Conservation (phyloP, 2,113 vertebrate genomes). For the Ariopsis seemanni region DNA sequence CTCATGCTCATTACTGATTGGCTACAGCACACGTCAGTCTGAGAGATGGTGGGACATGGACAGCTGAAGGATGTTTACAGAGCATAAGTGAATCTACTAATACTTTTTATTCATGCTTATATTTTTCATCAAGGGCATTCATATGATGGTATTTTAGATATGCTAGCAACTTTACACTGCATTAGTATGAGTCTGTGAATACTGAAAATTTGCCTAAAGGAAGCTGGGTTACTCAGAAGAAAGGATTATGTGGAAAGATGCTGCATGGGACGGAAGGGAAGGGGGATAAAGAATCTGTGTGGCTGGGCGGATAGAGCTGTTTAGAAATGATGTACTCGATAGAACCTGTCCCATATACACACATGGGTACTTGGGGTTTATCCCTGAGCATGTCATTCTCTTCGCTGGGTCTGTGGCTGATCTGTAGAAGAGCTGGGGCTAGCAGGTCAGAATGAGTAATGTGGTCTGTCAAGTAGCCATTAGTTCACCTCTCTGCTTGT, state of each 20-base stretch:
- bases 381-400: slow-evolving; percentile 23
- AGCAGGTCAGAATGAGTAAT: slow-evolving; percentile 29
- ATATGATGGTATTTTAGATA: slow-evolving; percentile 3
- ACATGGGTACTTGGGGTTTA: slow-evolving; percentile 4
- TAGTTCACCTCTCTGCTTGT: slow-evolving; percentile 24
- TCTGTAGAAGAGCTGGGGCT: slow-evolving; percentile 25
- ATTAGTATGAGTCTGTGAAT: not conserved
- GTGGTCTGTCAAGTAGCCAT: slow-evolving; percentile 21
- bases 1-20: not conserved
- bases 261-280: not conserved
- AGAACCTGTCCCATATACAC: not conserved
- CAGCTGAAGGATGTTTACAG: not conserved
- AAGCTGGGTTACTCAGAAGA: not conserved
- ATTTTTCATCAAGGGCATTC: slow-evolving; percentile 7
- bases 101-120: not conserved
- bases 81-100: not conserved
- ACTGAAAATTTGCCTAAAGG: not conserved
- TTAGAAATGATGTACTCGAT: slow-evolving; percentile 22
- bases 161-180: not conserved
- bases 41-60: not conserved
- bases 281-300: slow-evolving; percentile 45
- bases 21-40: not conserved
- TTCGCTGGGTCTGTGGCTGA: not conserved
- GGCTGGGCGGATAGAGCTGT: slow-evolving; percentile 24
- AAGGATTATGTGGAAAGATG: not conserved